A percentile compares a stretch with the other conserved stretches of the same genome.
phyloP scores from a whole-genome alignment of 1,140 invertebrate species.

The Antheraea mylitta region DNA sequence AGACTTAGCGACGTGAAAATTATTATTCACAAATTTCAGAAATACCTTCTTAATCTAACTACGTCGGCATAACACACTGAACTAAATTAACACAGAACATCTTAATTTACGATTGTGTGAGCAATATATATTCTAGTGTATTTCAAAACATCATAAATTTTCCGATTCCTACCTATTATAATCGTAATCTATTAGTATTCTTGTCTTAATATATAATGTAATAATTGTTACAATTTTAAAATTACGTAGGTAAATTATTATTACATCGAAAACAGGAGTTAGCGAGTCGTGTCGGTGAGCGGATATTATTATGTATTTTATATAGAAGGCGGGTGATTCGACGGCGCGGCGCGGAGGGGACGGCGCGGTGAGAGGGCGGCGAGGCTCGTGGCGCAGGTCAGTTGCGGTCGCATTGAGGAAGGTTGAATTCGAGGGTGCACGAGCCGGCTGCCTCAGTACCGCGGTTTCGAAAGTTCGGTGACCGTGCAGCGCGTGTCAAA shows the following conservation, averaged over 20 bases:
- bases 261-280: neutral
- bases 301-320: conserved; percentile 4
- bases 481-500: conserved; percentile 70
- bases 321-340: conserved; percentile 4
- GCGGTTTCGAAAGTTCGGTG: conserved; percentile 69
- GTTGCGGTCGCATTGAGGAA: conserved; percentile 74
- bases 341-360: conserved; percentile 16
- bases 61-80: no score
- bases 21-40: no score
- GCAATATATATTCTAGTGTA: no score
- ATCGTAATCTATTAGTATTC: no score
- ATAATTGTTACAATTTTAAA: neutral
- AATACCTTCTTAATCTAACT: no score
- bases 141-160: neutral
- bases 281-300: neutral
- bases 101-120: no score
- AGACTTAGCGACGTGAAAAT: no score
- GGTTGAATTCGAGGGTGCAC: conserved; percentile 69
- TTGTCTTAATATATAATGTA: no score
- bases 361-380: conserved; percentile 13
- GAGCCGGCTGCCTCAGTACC: conserved; percentile 61
- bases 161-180: no score
- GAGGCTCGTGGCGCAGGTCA: conserved; percentile 53
- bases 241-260: neutral
- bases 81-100: no score